Evolutionary conservation across 1,140 invertebrate species (phyloP).

Genomic region (Drosophila ogumai): DNA sequence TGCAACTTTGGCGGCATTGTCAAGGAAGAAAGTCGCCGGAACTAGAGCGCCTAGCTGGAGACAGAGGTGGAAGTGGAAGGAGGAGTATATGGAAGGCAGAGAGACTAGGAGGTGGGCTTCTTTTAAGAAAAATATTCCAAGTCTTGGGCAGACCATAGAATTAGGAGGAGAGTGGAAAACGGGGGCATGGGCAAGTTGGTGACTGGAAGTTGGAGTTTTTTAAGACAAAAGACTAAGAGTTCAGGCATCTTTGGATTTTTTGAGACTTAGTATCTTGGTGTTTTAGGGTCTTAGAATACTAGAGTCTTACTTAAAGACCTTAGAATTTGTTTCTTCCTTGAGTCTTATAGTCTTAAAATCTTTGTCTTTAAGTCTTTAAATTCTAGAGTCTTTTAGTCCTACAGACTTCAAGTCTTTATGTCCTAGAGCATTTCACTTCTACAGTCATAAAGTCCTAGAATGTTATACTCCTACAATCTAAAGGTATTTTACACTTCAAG

Average conservation of each 20-base stretch:
- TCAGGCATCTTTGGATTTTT: background rate
- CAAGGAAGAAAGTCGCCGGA: constrained; percentile 61
- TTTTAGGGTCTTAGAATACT: background rate
- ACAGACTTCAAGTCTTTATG: background rate
- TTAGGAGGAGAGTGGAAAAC: too few relatives aligned
- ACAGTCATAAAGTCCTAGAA: background rate
- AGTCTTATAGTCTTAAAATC: too few relatives aligned
- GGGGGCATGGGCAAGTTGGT: background rate
- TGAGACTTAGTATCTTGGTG: background rate
- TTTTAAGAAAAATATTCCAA: background rate
- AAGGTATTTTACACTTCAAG: background rate
- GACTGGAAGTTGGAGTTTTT: background rate
- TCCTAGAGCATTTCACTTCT: too few relatives aligned
- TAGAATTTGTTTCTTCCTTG: too few relatives aligned
- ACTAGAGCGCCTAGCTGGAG: constrained; percentile 72
- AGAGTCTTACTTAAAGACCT: background rate
- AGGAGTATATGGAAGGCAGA: background rate
- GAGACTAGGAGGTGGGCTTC: background rate
- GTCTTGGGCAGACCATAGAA: background rate
- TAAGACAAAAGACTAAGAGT: background rate
- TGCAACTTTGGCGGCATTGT: constrained; percentile 59
- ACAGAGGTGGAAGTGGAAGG: background rate
- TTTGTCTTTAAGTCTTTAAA: too few relatives aligned
- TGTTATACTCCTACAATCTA: background rate
- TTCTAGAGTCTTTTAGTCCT: background rate